Base-by-base conservation (phyloP, 2,888 invertebrate species). In the Taphrorychus bicolor region DNA sequence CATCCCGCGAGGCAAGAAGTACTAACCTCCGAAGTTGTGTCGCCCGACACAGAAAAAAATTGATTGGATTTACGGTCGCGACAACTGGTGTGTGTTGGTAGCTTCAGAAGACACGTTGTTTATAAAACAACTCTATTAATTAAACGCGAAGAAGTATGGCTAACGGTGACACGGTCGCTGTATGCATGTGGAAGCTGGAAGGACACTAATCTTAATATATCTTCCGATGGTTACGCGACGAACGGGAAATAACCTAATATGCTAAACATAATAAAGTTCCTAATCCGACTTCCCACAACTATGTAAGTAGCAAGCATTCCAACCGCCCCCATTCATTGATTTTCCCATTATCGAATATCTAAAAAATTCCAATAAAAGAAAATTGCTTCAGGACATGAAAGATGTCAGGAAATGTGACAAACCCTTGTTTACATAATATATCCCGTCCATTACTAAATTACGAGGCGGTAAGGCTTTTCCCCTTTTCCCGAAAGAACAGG, bases 401-500 rank as follows among this genome's bases (percentile, higher is more conserved):
- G 68, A 73, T 72, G 73, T 73, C 73, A 70, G 72, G 70, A 71
- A 72, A 74, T 75, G 74, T 75, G 75, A 76, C 75, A 75, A 74
- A 74, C 76, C 76, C 75, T 75, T 71, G 74, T 75, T 73, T 72
- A 59, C 54, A 67, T 75, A 76, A 75, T 74, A 71, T 73, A 72
- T 74, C 75, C 7, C 32, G 32, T 11, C 32, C 32, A 11, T 32
- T 32, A 32, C 32, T 32, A 32, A 32, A 59, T 54, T 53, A 32
- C 54, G 48, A n/a, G n/a, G n/a, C n/a, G n/a, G n/a, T n/a, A n/a
- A n/a, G n/a, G n/a, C n/a, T n/a, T n/a, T n/a, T n/a, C n/a, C n/a
- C n/a, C n/a, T n/a, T n/a, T n/a, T n/a, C n/a, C n/a, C n/a, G n/a
- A n/a, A n/a, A n/a, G n/a, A n/a, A n/a, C n/a, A n/a, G n/a, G n/a